Base-by-base conservation (phyloP, 1,140 invertebrate species). In the Drosophila mayri region DNA sequence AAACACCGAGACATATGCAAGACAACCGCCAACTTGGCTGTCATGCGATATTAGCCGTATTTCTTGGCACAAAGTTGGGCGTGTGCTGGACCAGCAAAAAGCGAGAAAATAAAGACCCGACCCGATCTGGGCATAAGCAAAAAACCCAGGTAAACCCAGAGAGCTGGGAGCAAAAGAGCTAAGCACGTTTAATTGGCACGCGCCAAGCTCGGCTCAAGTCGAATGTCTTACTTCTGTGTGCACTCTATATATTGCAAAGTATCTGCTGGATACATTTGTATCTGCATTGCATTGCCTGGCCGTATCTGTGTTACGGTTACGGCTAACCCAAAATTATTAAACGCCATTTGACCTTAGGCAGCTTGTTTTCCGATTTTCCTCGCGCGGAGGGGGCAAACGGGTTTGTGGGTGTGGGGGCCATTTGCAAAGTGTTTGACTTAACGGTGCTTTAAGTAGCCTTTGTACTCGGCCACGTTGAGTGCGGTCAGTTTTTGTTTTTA, bases 261-360 rank as follows among this genome's bases (percentile, higher is more conserved):
- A 85, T 81, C 81, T 60, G 47, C 70, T 46, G 72, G 85, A 85
- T 88, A 54, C 50, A 38, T 22, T 76, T 65, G 77, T 85, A 90
- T 88, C 77, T 88, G 58, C 66, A 64, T 35, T 40, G 37, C 47
- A 47, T n/a, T 41, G 60, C 58, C 63, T 2, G 50, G 35, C 60
- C 6, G 60, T 67, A 59, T 67, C 46, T 61, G 60, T 61, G 60
- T 64, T 64, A 44, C 58, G 58, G 49, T 57, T 55, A 16, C 43
- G 54, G 54, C 44, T 79, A 87, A 87, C 84, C 85, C 75, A 90
- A 90, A 54, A 90, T 90, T 90, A 90, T 90, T 90, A 85, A 90
- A 85, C 86, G 78, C 66, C 83, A 88, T 90, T 90, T 90, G 85
- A 90, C 85, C 85, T 90, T 81, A 90, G 86, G 86, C 81, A 28